Base-by-base conservation (phyloP, 2,797 vertebrate genomes). In the Emydoidea blandingii region DNA sequence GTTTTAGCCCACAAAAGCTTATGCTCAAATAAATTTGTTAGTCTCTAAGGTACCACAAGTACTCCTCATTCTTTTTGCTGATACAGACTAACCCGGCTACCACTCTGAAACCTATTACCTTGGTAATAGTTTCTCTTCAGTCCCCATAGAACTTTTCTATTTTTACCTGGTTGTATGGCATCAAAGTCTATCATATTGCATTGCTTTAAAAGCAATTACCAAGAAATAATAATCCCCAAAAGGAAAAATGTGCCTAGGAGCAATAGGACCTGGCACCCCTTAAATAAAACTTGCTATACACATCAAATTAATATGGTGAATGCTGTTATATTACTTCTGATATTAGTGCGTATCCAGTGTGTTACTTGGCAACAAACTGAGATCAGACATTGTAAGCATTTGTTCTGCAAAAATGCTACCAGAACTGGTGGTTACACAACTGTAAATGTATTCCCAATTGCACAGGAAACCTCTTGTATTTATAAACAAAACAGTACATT, bases 301-400 rank as follows among this genome's bases (percentile, higher is more conserved):
- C 96, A 96, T 83, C 21, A 72, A 96, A 97, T 96, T 96, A 93
- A 86, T 94, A 85, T 86, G 82, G 83, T n/a, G 85, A 97, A 97
- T 97, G 87, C 91, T 97, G 87, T 89, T 96, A 91, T 95, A 95
- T 84, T 95, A 95, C 92, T 93, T 97, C 94, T 92, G 52, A 81
- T 96, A 95, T 94, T 83, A 95, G 41, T 78, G 62, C 68, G 88
- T 93, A 97, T 95, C 94, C 86, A 96, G 95, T 0, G 1, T 1
- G 91, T 97, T 97, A 97, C 96, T 97, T 97, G 97, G 96, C 95
- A 98, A 97, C 91, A 95, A 95, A 92, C 4, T 81, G 82, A 91
- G 79, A 95, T 94, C 93, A 95, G 82, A 94, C 57, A 97, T 93
- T 87, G 86, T 74, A 97, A 97, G 93, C 79, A 97, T 94, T 98